Evolutionary conservation across 2,888 invertebrate species (phyloP), one percentile per base, ranked within the genome.

Genomic region (Aethes cnicana): DNA sequence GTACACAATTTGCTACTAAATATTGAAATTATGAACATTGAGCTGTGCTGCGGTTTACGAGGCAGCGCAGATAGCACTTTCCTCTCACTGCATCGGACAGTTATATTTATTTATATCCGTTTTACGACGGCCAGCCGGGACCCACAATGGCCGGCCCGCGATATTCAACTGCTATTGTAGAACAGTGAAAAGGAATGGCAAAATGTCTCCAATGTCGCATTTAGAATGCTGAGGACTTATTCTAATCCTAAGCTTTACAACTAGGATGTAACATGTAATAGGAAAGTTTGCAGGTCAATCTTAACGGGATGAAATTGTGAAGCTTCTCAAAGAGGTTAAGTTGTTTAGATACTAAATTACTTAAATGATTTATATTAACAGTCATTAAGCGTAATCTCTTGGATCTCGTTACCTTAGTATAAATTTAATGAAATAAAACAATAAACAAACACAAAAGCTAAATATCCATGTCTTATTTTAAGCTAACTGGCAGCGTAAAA

Each of bases 31-130:
- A 56, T 46, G 32, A 79, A 78, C 84, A 86, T 84, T 76, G 77
- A 84, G 78, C 75, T 77, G 81, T 85, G 69, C 67, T 65, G 60
- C 64, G 69, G 65, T 85, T 84, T 84, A 85, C 72, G 83, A 76
- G 61, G 64, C 56, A 64, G 67, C 69, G 58, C 62, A 67, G 68
- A 68, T 66, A 70, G 72, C 77, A 77, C 78, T 81, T 79, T 77
- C 77, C 71, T 69, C 68, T 59, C 56, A 39, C 68, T 61, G 60
- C 66, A 72, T 71, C 69, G 61, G 85, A 86, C 86, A 82, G 74
- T 81, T 80, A 81, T 78, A 81, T 78, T 80, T 85, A 83, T 86
- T 85, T 52, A 52, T 52, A 52, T 71, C 66, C 69, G 66, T 70
- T 71, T 49, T 49, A 49, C 49, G 49, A 48, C 47, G 11, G 30